phyloP scores from a whole-genome alignment of 2,888 invertebrate species.

The Strigamia crassipes region DNA sequence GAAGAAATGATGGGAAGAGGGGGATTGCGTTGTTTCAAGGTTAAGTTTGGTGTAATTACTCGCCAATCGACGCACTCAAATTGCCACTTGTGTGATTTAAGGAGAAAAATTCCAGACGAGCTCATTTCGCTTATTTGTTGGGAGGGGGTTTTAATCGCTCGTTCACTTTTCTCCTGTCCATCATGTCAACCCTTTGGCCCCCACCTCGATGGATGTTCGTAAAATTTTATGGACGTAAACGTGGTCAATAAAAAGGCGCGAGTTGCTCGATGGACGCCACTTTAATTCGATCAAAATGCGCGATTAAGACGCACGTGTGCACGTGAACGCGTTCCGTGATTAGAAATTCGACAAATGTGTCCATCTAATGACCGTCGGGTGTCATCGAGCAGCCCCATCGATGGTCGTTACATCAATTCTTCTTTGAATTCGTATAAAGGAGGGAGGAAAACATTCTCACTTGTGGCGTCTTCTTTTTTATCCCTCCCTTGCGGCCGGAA shows the following conservation, averaged over 20 bases:
- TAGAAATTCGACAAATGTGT: slow-evolving; percentile 21
- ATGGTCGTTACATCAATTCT: slow-evolving; percentile 12
- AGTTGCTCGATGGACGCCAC: slow-evolving; percentile 11
- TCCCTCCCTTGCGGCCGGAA: slow-evolving; percentile 21
- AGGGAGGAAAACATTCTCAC: slow-evolving; percentile 21
- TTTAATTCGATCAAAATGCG: slow-evolving; percentile 21
- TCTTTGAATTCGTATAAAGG: slow-evolving; percentile 16
- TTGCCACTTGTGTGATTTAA: slow-evolving; percentile 45
- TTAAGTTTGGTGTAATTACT: slow-evolving; percentile 38
- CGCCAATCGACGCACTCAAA: slow-evolving; percentile 34
- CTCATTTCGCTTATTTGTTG: background rate
- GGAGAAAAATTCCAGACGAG: slow-evolving; percentile 33
- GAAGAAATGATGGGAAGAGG: background rate
- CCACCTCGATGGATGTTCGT: slow-evolving; percentile 16
- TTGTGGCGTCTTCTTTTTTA: slow-evolving; percentile 8
- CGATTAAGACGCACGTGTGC: slow-evolving; percentile 17
- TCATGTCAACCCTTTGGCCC: slow-evolving; percentile 23
- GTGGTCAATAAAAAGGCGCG: slow-evolving; percentile 21
- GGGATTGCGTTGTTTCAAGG: background rate
- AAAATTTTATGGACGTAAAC: slow-evolving; percentile 21
- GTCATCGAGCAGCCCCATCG: slow-evolving; percentile 10
- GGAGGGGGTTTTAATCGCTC: slow-evolving; percentile 13
- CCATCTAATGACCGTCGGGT: slow-evolving; percentile 21
- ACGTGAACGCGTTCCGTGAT: background rate
- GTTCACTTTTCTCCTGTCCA: background rate